phyloP scores from a whole-genome alignment of 2,113 vertebrate genomes.

The Ophiodon elongatus region DNA sequence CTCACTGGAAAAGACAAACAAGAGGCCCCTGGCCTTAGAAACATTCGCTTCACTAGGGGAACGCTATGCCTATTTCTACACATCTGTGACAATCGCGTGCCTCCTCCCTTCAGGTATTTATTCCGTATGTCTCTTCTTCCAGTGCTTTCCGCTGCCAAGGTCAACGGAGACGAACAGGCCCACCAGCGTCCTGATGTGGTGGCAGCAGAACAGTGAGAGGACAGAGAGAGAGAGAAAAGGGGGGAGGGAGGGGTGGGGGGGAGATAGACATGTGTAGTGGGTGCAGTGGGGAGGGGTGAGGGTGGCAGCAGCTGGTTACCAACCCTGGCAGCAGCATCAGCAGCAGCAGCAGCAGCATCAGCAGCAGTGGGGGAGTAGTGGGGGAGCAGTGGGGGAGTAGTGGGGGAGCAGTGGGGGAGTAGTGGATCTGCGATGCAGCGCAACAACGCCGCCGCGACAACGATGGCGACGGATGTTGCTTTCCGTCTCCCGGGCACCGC shows the following conservation, averaged over 20 bases:
- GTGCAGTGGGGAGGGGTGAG: slow-evolving; percentile 72
- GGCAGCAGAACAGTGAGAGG: slow-evolving; percentile 77
- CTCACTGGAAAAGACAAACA: slow-evolving; percentile 80
- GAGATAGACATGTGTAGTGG: slow-evolving; percentile 71
- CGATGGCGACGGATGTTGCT: slow-evolving; percentile 72
- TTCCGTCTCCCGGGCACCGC: slow-evolving; percentile 90
- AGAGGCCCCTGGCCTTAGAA: slow-evolving; percentile 67
- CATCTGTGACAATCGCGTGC: slow-evolving; percentile 69
- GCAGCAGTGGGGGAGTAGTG: not conserved
- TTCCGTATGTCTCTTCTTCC: slow-evolving; percentile 83
- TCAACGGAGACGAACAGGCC: slow-evolving; percentile 99
- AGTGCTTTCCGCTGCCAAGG: slow-evolving; percentile 94
- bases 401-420: not conserved
- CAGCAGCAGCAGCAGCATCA: not conserved
- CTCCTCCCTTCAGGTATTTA: slow-evolving; percentile 76
- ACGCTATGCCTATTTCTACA: slow-evolving; percentile 66
- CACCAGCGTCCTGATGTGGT: slow-evolving; percentile 94
- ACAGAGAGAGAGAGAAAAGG: slow-evolving; percentile 1
- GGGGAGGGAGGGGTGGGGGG: slow-evolving; percentile 39
- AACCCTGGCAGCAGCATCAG: slow-evolving; percentile 54
- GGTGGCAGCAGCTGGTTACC: slow-evolving; percentile 76
- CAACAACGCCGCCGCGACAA: slow-evolving; percentile 33
- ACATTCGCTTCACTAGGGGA: slow-evolving; percentile 52
- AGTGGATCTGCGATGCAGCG: slow-evolving; percentile 40
- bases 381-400: slow-evolving; percentile 6